Conservation (phyloP, 2,797 vertebrate species). For the Danio albolineatus region DNA sequence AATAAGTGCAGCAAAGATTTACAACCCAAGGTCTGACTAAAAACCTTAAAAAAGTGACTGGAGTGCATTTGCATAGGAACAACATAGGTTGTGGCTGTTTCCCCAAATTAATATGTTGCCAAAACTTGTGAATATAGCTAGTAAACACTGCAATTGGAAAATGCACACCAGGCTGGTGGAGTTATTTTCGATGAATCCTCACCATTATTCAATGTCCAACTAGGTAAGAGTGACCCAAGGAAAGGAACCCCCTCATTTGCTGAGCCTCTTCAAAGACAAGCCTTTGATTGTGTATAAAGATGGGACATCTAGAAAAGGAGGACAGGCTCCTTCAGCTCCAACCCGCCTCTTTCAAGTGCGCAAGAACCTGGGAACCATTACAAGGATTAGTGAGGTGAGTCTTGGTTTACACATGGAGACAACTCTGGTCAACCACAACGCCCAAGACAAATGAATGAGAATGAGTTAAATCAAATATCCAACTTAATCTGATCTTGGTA, state of each 20-base stretch:
- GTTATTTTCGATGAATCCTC: neutral
- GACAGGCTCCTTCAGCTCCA: conserved; percentile 73
- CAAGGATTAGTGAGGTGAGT: conserved; percentile 88
- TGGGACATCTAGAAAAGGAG: conserved; percentile 83
- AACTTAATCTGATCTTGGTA: neutral
- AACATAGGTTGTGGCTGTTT: too few relatives aligned
- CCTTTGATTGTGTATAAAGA: conserved; percentile 88
- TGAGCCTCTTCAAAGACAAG: conserved; percentile 89
- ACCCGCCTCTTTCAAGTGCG: conserved; percentile 88
- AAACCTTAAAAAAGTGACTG: too few relatives aligned
- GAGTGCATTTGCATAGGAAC: too few relatives aligned
- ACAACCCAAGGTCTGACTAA: too few relatives aligned
- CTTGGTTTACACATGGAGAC: neutral
- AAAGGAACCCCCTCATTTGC: conserved; percentile 89
- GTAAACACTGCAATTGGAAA: too few relatives aligned
- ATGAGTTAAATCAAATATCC: neutral
- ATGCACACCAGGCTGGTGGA: too few relatives aligned
- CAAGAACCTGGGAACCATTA: conserved; percentile 84
- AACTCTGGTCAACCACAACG: neutral
- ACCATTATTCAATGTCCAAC: neutral
- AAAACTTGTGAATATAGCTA: too few relatives aligned
- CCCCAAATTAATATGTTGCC: too few relatives aligned
- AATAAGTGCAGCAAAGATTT: too few relatives aligned
- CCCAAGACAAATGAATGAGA: neutral
- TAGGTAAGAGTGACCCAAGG: conserved; percentile 88